Evolutionary conservation across 2,888 invertebrate species (phyloP).

Genomic region (Athripsodes cinereus): DNA sequence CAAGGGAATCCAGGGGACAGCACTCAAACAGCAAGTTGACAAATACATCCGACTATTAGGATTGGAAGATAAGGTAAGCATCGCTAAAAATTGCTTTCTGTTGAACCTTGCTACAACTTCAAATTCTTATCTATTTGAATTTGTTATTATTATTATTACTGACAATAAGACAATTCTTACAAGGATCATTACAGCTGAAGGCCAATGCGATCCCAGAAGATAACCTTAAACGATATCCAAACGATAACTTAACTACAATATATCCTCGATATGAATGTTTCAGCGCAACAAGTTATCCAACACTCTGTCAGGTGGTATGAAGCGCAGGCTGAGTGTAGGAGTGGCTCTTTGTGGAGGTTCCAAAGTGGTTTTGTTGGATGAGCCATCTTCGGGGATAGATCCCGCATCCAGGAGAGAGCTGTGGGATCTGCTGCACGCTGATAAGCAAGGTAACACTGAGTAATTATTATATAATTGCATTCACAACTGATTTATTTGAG

Average conservation of each 20-base stretch:
- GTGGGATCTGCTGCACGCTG: conserved; percentile 73
- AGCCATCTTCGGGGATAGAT: conserved; percentile 83
- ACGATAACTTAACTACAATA: no score
- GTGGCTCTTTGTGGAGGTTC: conserved; percentile 71
- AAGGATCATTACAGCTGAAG: no score
- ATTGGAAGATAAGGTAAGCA: conserved; percentile 55
- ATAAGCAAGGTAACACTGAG: conserved; percentile 56
- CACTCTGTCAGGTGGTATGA: conserved; percentile 71
- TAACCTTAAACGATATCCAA: no score
- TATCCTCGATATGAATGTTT: conserved; percentile 22
- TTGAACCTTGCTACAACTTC: no score
- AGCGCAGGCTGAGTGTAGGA: conserved; percentile 68
- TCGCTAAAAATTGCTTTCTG: no score
- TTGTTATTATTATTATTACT: no score
- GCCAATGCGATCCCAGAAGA: no score
- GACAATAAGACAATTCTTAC: no score
- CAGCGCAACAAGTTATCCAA: conserved; percentile 48
- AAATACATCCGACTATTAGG: conserved; percentile 60
- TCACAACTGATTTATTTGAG: background rate
- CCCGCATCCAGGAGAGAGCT: conserved; percentile 79
- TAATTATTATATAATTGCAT: background rate
- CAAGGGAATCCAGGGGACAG: conserved; percentile 53
- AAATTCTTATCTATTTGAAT: no score
- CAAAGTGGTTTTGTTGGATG: conserved; percentile 65
- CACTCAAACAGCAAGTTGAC: conserved; percentile 54